Evolutionary conservation across 37 sponge, comb jelly and placozoan genomes (phyloP).

Genomic region (Theonella swinhoei): DNA sequence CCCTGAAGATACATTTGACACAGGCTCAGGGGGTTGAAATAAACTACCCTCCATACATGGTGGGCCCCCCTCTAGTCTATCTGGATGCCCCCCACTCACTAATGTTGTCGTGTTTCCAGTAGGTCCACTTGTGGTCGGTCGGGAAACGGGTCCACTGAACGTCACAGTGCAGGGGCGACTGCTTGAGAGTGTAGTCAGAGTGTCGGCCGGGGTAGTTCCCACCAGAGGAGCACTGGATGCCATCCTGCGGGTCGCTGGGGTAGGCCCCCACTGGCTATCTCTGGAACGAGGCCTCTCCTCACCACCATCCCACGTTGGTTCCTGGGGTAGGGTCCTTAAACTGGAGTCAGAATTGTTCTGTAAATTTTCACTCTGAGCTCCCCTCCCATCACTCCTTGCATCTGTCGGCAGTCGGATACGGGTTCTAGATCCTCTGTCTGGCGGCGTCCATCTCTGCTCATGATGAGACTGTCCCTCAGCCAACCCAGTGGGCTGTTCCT

Average conservation of each 20-base stretch:
- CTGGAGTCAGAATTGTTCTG: neutral
- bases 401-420: neutral
- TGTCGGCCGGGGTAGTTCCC: neutral
- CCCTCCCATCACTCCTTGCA: neutral
- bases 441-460: neutral
- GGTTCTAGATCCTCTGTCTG: neutral
- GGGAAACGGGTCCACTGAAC: too few relatives aligned
- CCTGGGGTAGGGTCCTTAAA: neutral
- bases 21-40: too few relatives aligned
- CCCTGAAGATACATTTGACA: too few relatives aligned
- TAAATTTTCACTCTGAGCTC: neutral
- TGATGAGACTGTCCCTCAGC: neutral
- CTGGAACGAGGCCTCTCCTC: neutral
- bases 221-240: neutral
- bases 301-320: neutral
- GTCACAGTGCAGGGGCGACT: too few relatives aligned
- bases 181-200: too few relatives aligned
- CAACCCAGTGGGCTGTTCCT: neutral
- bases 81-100: too few relatives aligned
- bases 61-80: too few relatives aligned
- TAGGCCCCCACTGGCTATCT: neutral
- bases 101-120: too few relatives aligned
- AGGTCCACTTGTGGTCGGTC: too few relatives aligned
- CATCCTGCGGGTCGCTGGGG: neutral
- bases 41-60: too few relatives aligned